Evolutionary conservation across 2,888 invertebrate species (phyloP), one percentile per base, ranked within the genome.

Genomic region (Epistrophella euchroma): DNA sequence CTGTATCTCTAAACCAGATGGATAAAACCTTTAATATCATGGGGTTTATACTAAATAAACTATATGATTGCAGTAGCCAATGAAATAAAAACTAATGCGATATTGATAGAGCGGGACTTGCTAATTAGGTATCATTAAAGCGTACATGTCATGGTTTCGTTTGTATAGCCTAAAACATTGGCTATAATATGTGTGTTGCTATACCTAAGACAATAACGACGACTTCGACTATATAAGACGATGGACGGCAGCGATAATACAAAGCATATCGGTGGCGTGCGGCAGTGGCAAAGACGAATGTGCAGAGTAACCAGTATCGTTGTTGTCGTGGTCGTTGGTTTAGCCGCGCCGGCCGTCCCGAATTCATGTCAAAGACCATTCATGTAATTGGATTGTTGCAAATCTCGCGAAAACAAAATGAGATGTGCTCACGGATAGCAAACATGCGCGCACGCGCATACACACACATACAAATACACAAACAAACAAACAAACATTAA

Each of bases 321-420:
- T 25, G 47, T 37, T 40, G 32, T 35, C 28, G 58, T 58, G 45
- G 47, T 25, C 55, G 40, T 28, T 19, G 60, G 35, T 32, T 25
- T n/a, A 7, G 66, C 17, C 15, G 25, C 19, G 19, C 35, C 11
- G 47, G 25, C 37, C 66, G 25, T 37, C 60, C 25, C 50, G 82
- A 82, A 82, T 78, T 78, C 82, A 78, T 86, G 86, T 86, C 86
- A 86, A 86, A 86, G 86, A 86, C 86, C 78, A 86, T 86, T 82
- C 86, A 82, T 86, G 86, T 86, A 86, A 86, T 86, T 86, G 86
- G 86, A 86, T 86, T 86, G 86, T 82, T 86, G 82, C 86, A 82
- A 86, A 82, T 86, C 82, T 86, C 86, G 86, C 86, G 82, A 82
- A 86, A 86, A 86, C 86, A 86, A 86, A 86, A 86, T 86, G 82